phyloP scores from a whole-genome alignment of 2,113 vertebrate species.

The Labeo catla region DNA sequence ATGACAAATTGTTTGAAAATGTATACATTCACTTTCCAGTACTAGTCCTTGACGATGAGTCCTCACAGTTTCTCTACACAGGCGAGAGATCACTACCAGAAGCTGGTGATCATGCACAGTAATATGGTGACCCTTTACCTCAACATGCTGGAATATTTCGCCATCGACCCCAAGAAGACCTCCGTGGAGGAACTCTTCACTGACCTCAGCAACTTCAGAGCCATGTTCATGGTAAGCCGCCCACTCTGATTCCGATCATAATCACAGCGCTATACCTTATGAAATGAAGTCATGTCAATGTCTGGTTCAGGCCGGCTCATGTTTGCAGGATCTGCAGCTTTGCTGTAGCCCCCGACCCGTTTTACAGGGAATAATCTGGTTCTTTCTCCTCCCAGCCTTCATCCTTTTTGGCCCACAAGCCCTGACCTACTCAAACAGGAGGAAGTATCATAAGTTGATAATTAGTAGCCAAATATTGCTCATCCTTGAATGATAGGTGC shows the following conservation, averaged over 20 bases:
- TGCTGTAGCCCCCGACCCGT: background rate
- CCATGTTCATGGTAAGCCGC: constrained; percentile 85
- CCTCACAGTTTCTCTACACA: constrained; percentile 84
- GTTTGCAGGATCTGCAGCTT: constrained; percentile 3
- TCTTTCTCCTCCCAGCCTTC: background rate
- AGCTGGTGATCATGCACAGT: constrained; percentile 83
- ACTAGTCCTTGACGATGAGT: constrained; percentile 77
- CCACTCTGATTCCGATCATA: background rate
- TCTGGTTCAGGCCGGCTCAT: background rate
- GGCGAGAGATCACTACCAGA: constrained; percentile 87
- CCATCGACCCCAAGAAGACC: constrained; percentile 91
- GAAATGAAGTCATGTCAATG: constrained; percentile 19
- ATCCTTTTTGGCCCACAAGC: background rate
- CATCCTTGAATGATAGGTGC: constrained; percentile 56
- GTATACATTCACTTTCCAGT: background rate
- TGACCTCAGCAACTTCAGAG: constrained; percentile 93
- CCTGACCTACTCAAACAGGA: background rate
- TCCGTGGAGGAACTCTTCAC: constrained; percentile 93
- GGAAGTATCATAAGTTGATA: constrained; percentile 37
- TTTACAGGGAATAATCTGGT: background rate
- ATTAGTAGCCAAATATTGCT: constrained; percentile 70
- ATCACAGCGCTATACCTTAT: background rate
- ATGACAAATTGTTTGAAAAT: too few relatives aligned
- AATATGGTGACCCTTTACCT: constrained; percentile 90
- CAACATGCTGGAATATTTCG: constrained; percentile 86